phyloP scores from a whole-genome alignment of 1,140 invertebrate genomes.

The Euura lappo region DNA sequence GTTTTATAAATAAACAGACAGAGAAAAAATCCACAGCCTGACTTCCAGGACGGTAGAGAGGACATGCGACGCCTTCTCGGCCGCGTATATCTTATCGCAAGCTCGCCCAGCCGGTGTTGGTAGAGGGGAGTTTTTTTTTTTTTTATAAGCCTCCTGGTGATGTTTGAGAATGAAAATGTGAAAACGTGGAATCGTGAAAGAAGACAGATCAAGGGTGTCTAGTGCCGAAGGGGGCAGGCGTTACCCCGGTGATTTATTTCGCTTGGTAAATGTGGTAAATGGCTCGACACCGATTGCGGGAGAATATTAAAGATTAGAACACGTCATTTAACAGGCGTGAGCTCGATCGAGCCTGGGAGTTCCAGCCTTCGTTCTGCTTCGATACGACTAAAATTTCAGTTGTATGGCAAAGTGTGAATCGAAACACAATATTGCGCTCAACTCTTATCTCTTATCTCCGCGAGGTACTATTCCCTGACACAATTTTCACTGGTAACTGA shows the following conservation, averaged over 20 bases:
- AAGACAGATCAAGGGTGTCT: not conserved
- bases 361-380: not conserved
- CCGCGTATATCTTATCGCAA: not conserved
- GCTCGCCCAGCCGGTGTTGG: not conserved
- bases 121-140: not conserved
- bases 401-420: not conserved
- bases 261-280: slow-evolving; percentile 7
- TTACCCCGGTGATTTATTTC: slow-evolving; percentile 3
- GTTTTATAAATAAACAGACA: too few relatives aligned
- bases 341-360: not conserved
- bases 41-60: too few relatives aligned
- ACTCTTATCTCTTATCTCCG: not conserved
- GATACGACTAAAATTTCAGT: not conserved
- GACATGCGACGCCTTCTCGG: too few relatives aligned
- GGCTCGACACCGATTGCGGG: slow-evolving; percentile 6
- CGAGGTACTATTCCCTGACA: not conserved
- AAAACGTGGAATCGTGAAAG: not conserved
- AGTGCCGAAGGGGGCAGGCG: not conserved
- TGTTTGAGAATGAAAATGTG: not conserved
- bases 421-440: not conserved
- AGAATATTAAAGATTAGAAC: slow-evolving; percentile 5
- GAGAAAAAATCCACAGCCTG: too few relatives aligned
- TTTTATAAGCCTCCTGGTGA: not conserved
- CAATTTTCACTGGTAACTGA: not conserved
- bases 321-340: slow-evolving; percentile 6